Base-by-base conservation (phyloP, 2,888 invertebrate species). In the Fragum sueziense region DNA sequence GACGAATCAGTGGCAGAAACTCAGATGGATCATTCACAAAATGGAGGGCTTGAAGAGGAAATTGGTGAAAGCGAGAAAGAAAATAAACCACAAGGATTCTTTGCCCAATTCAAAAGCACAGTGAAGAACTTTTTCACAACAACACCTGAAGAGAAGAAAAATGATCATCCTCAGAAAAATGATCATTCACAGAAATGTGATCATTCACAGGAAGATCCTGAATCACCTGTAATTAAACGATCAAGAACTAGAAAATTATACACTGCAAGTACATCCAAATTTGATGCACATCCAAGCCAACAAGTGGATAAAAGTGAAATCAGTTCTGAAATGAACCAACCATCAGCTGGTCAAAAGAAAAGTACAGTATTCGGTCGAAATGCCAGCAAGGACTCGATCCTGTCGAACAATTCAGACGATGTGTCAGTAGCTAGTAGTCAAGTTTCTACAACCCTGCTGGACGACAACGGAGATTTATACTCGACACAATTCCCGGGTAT, bases 391-490 rank as follows among this genome's bases (percentile, higher is more conserved):
- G 85, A 84, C 33, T 79, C 79, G 25, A 70, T 72, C 1, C 25
- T 41, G 6, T 65, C 65, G 11, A 79, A 75, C 37, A 70, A 74
- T 7, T 80, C 85, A 14, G 85, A 83, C 62, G 77, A 85, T 67
- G 25, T 75, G 22, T 80, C 83, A 20, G 59, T 61, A 2, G 34
- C 79, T 11, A 76, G 75, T 61, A 87, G 87, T 71, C 88, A 88
- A 61, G 76, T 79, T 33, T 88, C 88, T 20, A 75, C 70, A 37
- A 82, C 84, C 7, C 70, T 88, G 70, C 34, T 87, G 7, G 84
- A 88, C 79, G 77, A 82, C 22, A 74, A 85, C 6, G 86, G 88
- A 9, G 84, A 88, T 37, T 54, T 88, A 29, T 88, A 85, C 70
- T 84, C 85, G 6, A 88, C 88, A 34, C 88, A 88, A 68, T 59